A percentile compares a stretch with the other conserved stretches of the same genome.
Conservation (phyloP, 2,888 invertebrate genomes). For the Teleiodes luculella region DNA sequence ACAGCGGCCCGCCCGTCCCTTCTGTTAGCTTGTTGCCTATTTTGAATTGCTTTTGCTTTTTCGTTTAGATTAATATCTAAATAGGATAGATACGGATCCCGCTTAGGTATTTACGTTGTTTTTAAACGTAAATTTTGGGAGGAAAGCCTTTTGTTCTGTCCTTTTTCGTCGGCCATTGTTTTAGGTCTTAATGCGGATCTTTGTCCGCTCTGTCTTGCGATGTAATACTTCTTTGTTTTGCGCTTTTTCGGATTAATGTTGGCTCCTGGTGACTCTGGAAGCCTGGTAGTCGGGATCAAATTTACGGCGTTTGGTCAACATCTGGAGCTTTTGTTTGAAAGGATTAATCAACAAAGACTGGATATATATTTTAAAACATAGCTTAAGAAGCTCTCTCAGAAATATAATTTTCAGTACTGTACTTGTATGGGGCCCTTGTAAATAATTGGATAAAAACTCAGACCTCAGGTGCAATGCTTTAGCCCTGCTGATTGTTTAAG, state of each 20-base stretch:
- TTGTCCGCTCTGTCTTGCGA: conserved; percentile 39
- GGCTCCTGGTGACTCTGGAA: conserved; percentile 14
- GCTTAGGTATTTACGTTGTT: conserved; percentile 77
- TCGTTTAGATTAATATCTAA: conserved; percentile 80
- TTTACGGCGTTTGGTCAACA: not conserved
- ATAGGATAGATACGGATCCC: conserved; percentile 78
- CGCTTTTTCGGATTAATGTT: conserved; percentile 22
- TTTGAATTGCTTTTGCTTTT: conserved; percentile 79
- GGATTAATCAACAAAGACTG: conserved; percentile 5
- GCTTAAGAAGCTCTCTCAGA: not conserved
- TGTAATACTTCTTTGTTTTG: conserved; percentile 49
- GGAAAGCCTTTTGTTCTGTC: conserved; percentile 49
- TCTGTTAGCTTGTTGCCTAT: conserved; percentile 79
- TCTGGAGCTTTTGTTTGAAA: conserved; percentile 2
- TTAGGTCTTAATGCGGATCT: conserved; percentile 49
- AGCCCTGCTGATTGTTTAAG: not conserved
- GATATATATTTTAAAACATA: not conserved
- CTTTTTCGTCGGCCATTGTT: conserved; percentile 63
- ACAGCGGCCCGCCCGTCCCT: conserved; percentile 73
- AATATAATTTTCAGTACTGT: not conserved
- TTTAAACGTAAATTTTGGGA: conserved; percentile 75
- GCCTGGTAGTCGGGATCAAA: conserved; percentile 16
- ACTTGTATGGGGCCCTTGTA: conserved; percentile 19
- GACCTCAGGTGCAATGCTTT: not conserved
- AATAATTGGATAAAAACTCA: not conserved